These are phyloP conservation scores for Drosophila virilis DNA, from an alignment of 1,140 invertebrate genomes.

Conservation along the genomic window DNA sequence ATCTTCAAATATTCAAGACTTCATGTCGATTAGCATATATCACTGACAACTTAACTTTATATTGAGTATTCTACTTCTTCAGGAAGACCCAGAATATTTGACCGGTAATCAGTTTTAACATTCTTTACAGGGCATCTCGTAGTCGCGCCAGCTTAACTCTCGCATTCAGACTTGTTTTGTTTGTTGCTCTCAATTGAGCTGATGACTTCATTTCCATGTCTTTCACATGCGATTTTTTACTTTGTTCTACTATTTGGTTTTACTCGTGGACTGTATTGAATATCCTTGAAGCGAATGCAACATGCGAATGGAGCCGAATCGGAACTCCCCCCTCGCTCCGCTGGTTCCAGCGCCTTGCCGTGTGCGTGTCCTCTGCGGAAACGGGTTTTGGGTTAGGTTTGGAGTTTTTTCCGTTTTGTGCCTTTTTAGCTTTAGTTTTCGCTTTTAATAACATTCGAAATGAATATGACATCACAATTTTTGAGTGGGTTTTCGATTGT, in stretches of 20 bases:
- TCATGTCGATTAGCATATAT: too few relatives aligned
- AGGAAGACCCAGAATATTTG: neutral
- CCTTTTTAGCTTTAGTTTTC: conserved; percentile 34
- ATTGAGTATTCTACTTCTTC: too few relatives aligned
- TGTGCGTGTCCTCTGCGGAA: conserved; percentile 16
- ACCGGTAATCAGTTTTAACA: too few relatives aligned
- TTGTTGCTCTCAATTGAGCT: conserved; percentile 20
- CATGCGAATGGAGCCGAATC: conserved; percentile 42
- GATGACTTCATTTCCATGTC: conserved; percentile 66
- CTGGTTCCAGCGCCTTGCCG: neutral
- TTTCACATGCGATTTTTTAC: conserved; percentile 14
- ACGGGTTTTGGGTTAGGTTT: conserved; percentile 39
- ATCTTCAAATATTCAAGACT: too few relatives aligned
- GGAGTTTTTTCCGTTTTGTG: conserved; percentile 10
- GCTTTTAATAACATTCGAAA: conserved; percentile 59
- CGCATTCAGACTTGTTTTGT: neutral
- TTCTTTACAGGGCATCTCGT: conserved; percentile 2
- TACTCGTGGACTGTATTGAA: conserved; percentile 32
- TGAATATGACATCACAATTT: conserved; percentile 70
- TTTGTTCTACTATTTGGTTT: conserved; percentile 18
- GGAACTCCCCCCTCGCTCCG: neutral
- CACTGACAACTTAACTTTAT: too few relatives aligned
- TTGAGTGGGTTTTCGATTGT: conserved; percentile 54
- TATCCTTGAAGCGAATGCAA: conserved; percentile 61
- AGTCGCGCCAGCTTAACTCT: neutral